These are phyloP conservation scores for Callipepla squamata DNA, from an alignment of 2,113 vertebrate genomes.

Conservation along the genomic window DNA sequence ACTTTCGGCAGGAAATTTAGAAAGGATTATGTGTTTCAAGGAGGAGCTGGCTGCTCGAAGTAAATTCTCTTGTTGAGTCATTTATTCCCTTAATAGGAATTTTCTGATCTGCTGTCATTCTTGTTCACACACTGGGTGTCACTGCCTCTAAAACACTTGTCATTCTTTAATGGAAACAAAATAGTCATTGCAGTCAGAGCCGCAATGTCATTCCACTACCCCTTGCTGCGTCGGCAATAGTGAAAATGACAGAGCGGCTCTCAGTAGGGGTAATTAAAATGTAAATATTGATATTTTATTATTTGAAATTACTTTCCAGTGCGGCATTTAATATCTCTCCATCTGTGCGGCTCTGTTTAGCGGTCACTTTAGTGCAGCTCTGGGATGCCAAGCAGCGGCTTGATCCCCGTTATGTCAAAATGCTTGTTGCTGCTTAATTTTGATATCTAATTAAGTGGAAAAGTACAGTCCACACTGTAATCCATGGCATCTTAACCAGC, in stretches of 20 bases:
- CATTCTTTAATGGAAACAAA: conserved; percentile 91
- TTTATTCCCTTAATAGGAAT: conserved; percentile 88
- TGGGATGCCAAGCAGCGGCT: conserved; percentile 87
- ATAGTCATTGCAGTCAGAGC: conserved; percentile 83
- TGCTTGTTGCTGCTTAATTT: conserved; percentile 92
- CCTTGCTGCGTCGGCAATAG: conserved; percentile 87
- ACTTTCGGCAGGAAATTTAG: conserved; percentile 76
- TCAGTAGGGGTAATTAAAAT: conserved; percentile 99
- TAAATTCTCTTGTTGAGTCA: conserved; percentile 78
- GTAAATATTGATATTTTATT: conserved; percentile 99
- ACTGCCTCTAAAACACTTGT: conserved; percentile 86
- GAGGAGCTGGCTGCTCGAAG: conserved; percentile 70
- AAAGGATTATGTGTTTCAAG: conserved; percentile 70
- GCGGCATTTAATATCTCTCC: conserved; percentile 99
- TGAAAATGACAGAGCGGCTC: conserved; percentile 87
- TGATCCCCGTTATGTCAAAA: conserved; percentile 88
- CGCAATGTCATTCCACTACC: conserved; percentile 85
- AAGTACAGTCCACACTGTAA: conserved; percentile 94
- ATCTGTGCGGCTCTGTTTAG: conserved; percentile 94
- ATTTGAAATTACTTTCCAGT: conserved; percentile 99
- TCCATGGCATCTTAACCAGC: conserved; percentile 93
- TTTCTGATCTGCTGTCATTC: conserved; percentile 85
- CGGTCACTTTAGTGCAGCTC: conserved; percentile 89
- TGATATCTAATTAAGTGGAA: conserved; percentile 97
- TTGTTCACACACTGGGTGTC: conserved; percentile 83